Evolutionary conservation across 2,888 invertebrate species (phyloP), one percentile per base, ranked within the genome.

Genomic region (Netelia virgata): DNA sequence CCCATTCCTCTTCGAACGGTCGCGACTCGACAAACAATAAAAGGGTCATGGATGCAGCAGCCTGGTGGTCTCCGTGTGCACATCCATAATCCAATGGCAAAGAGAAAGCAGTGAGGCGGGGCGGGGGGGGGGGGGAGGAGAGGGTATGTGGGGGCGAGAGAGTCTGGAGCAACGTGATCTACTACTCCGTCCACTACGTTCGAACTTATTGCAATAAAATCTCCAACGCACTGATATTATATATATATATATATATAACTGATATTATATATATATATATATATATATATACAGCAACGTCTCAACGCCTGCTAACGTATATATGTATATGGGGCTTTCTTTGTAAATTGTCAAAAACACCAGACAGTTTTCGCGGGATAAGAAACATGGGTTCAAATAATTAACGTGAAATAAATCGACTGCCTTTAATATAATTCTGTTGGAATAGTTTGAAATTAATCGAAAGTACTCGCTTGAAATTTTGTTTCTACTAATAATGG

Each of bases 1-100:
- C 28, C 3, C 28, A 50, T 50, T 50, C 14, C 50, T n/a, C 55
- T 16, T 20, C 64, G 28, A 16, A 11, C 6, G 50, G 23, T 20
- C 36, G 16, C 16, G 20, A 68, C 79, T 36, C 53, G 53, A 57
- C 53, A 55, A 69, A 77, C 73, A 73, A 80, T 76, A 80, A 84
- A 18, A 53, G 68, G 80, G 80, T 63, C 72, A 73, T 73, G 14
- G 47, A 36, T 63, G 55, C 18, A 53, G 9, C 50, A 36, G 43
- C 11, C 43, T 16, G 55, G 41, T 47, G 57, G 28, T 68, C 47
- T 41, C 59, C 20, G n/a, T 36, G n/a, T 61, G 36, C 61, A 43
- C 50, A 36, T 43, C 23, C 59, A 10, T n/a, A 53, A 43, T 43
- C 23, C 69, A 69, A 61, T 36, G 68, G 69, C 41, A 20, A 43